A percentile compares a stretch with the other conserved stretches of the same genome.
Conservation (phyloP, 92 coral and sea anemone species). For the Zoanthus sansibaricus region DNA sequence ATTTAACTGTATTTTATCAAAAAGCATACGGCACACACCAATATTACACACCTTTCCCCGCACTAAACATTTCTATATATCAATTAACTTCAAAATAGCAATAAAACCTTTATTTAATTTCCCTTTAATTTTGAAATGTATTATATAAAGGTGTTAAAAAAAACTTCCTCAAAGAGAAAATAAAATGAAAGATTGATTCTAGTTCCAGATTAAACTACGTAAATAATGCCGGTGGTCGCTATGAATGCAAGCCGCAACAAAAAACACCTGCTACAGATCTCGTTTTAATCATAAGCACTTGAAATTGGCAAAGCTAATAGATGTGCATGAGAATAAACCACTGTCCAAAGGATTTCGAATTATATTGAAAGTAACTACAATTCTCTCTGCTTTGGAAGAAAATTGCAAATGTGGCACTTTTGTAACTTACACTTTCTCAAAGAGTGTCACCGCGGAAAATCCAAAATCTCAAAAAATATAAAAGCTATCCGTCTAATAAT, state of each 20-base stretch:
- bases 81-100: too few relatives aligned
- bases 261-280: background rate
- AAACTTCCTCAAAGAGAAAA: too few relatives aligned
- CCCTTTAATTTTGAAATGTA: too few relatives aligned
- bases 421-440: background rate
- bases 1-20: too few relatives aligned
- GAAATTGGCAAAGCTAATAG: background rate
- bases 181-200: background rate
- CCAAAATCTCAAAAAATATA: constrained; percentile 5
- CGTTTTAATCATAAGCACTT: constrained; percentile 4
- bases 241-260: background rate
- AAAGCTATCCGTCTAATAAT: background rate
- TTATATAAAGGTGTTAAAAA: too few relatives aligned
- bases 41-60: too few relatives aligned
- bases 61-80: too few relatives aligned
- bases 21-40: too few relatives aligned
- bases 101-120: too few relatives aligned
- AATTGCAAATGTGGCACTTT: constrained; percentile 3
- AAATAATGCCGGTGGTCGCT: background rate
- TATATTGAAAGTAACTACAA: constrained; percentile 4
- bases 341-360: background rate
- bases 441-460: background rate
- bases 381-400: background rate
- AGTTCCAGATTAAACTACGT: background rate
- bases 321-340: background rate